Conservation (phyloP, 2,113 vertebrate genomes). For the Indicator maculatus region DNA sequence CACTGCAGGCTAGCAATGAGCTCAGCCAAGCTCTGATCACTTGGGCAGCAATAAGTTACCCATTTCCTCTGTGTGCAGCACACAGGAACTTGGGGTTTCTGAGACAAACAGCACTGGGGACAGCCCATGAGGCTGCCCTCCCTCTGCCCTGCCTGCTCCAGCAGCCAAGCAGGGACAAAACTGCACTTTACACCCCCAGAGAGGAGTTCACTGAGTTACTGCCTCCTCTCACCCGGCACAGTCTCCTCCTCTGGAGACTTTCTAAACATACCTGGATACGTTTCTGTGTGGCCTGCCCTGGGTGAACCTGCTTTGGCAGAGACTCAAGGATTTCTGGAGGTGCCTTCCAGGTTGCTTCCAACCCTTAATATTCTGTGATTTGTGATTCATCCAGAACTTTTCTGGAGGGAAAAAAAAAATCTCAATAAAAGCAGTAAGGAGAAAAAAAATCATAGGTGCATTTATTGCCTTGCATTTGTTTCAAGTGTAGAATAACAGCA, state of each 20-base stretch:
- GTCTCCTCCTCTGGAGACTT: too few species aligned
- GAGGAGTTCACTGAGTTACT: fast-evolving
- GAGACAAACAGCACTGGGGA: fast-evolving
- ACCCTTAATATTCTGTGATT: too few species aligned
- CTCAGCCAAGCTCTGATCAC: not conserved
- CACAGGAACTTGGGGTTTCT: fast-evolving
- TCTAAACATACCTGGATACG: too few species aligned
- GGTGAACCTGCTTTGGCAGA: too few species aligned
- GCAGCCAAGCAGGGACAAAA: fast-evolving
- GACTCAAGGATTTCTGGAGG: too few species aligned
- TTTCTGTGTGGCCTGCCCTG: too few species aligned
- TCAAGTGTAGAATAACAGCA: not conserved
- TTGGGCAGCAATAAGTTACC: not conserved
- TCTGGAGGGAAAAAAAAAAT: not conserved
- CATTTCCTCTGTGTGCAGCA: not conserved
- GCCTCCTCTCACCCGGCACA: not conserved
- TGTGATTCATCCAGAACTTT: not conserved
- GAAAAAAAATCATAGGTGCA: not conserved
- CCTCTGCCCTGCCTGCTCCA: too few species aligned
- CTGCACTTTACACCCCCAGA: not conserved
- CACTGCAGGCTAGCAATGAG: fast-evolving
- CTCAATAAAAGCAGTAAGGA: not conserved
- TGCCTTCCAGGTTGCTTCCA: too few species aligned
- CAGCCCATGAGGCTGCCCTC: not conserved
- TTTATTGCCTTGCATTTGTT: not conserved